phyloP scores from a whole-genome alignment of 1,140 invertebrate species.

The Anoplophora glabripennis region DNA sequence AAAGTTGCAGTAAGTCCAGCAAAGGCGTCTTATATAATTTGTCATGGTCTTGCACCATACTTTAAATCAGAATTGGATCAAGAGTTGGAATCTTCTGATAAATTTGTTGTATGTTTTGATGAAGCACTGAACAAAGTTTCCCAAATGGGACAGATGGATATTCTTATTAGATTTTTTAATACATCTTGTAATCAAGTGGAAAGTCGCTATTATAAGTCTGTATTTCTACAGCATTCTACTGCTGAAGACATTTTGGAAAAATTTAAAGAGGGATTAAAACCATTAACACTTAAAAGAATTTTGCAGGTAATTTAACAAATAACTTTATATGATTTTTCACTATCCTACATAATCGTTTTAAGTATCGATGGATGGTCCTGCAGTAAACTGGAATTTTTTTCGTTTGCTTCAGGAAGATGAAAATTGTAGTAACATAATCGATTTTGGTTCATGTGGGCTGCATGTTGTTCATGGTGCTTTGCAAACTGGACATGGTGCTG shows the following conservation, averaged over 20 bases:
- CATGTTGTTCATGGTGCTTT: constrained; percentile 9
- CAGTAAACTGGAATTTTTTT: constrained; percentile 6
- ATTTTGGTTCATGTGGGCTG: constrained; percentile 6
- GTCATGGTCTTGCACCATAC: constrained; percentile 3
- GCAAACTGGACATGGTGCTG: neutral
- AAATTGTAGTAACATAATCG: neutral
- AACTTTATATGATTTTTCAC: neutral
- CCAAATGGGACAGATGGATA: constrained; percentile 6
- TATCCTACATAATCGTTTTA: neutral
- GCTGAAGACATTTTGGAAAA: neutral
- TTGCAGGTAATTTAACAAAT: constrained; percentile 1
- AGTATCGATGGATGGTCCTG: constrained; percentile 5
- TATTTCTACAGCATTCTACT: neutral
- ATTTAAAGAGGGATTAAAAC: neutral
- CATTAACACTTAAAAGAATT: neutral
- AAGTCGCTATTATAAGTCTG: constrained; percentile 3
- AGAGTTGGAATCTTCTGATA: neutral
- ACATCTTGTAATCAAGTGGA: neutral
- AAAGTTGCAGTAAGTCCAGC: constrained; percentile 1
- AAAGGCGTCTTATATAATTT: constrained; percentile 1
- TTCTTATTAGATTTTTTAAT: neutral
- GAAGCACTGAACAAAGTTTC: neutral
- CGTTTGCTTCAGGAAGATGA: neutral
- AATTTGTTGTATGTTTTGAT: constrained; percentile 8
- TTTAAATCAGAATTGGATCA: neutral